Conservation (phyloP, 1,140 invertebrate genomes). For the Drosophila repleta region DNA sequence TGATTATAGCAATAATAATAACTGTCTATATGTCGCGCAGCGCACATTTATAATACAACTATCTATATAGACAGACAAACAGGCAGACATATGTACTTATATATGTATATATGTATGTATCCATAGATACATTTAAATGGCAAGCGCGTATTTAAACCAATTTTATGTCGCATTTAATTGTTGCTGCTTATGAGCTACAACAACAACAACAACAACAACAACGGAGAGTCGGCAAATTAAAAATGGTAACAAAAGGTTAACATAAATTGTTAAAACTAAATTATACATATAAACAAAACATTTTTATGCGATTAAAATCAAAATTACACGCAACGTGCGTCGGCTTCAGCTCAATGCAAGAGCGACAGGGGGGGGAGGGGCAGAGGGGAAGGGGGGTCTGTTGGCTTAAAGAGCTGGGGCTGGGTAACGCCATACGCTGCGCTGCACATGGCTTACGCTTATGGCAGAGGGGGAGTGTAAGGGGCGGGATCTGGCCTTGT, state of each 20-base stretch:
- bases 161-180: constrained; percentile 81
- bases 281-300: constrained; percentile 83
- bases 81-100: constrained; percentile 2
- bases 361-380: not conserved
- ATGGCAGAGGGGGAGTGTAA: not conserved
- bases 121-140: constrained; percentile 22
- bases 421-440: constrained; percentile 38
- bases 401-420: not conserved
- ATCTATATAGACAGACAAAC: constrained; percentile 26
- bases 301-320: constrained; percentile 82
- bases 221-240: constrained; percentile 63
- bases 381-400: too few species aligned
- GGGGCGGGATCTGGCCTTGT: constrained; percentile 21
- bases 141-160: constrained; percentile 75
- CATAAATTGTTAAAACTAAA: constrained; percentile 82
- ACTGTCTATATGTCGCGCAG: constrained; percentile 60
- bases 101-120: constrained; percentile 3
- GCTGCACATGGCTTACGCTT: constrained; percentile 43
- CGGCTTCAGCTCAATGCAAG: constrained; percentile 40
- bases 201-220: constrained; percentile 27
- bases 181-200: constrained; percentile 73
- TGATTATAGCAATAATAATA: constrained; percentile 70
- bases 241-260: constrained; percentile 82
- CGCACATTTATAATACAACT: constrained; percentile 45
- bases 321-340: constrained; percentile 82